Base-by-base conservation (phyloP, 2,888 invertebrate species). In the Catotricha subobsoleta region DNA sequence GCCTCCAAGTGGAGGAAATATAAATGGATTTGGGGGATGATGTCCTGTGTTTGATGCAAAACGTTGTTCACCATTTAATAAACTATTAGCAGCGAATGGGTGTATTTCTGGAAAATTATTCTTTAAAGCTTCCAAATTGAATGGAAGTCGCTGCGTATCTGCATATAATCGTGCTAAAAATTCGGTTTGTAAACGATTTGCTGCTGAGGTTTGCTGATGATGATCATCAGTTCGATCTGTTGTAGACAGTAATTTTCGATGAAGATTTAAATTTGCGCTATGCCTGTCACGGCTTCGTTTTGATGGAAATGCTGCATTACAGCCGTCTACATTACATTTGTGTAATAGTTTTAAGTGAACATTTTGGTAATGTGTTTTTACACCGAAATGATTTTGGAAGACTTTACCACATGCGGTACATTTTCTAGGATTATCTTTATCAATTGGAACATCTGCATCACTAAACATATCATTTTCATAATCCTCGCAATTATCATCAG, bases 301-400 rank as follows among this genome's bases (percentile, higher is more conserved):
- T 1, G 92, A 91, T 5, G 90, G 84, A 59, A 94, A 95, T 1
- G 90, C 83, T 0, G 92, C 92, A 62, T 84, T 84, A 59, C 95
- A 95, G 2, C 92, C 91, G 48, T 91, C 91, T 20, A 90, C 80
- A 53, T 80, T 86, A 65, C 95, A 95, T 57, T 84, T 86, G 64
- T 92, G 92, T 81, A 91, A 87, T 45, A 92, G 65, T 64, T 94
- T 94, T 40, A 94, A 73, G 63, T 95, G 94, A 9, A 88, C 84
- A 60, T 87, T 92, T 67, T 91, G 91, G 60, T 90, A 94, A 59
- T 95, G 95, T 2, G 86, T 84, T 64, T 91, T 92, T 19, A 92
- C 77, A 39, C 86, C 82, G 57, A 90, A 91, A 52, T 87, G 81
- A 56, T 90, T 94, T 60, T 86, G 88, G 62, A 92, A 94, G 54